A percentile compares a stretch with the other conserved stretches of the same genome.
phyloP scores from a whole-genome alignment of 2,888 invertebrate genomes.

The Junonia oenone region DNA sequence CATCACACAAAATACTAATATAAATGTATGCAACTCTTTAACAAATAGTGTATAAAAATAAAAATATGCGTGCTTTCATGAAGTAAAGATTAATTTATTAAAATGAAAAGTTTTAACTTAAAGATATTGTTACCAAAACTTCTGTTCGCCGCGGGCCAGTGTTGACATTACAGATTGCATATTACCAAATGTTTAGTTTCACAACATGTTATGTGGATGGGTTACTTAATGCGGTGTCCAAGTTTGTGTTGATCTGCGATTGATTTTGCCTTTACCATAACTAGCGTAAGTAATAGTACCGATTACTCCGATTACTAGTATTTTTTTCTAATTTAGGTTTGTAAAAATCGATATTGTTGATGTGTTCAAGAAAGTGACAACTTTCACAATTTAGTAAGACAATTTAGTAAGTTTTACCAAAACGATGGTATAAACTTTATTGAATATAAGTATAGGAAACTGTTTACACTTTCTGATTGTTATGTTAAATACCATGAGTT shows the following conservation, averaged over 20 bases:
- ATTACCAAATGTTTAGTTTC: slow-evolving; percentile 26
- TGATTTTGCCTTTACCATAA: slow-evolving; percentile 1
- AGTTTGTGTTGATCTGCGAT: slow-evolving; percentile 5
- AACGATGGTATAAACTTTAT: too few relatives aligned
- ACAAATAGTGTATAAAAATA: too few relatives aligned
- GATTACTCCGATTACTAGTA: background rate
- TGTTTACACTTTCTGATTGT: too few relatives aligned
- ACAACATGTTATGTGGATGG: slow-evolving; percentile 22
- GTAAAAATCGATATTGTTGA: too few relatives aligned
- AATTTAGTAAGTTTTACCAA: too few relatives aligned
- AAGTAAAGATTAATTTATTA: too few relatives aligned
- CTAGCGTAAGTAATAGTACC: background rate
- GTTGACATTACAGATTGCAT: slow-evolving; percentile 22
- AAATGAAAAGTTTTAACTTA: background rate
- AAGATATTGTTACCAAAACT: background rate
- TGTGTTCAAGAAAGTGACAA: too few relatives aligned
- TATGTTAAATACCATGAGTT: too few relatives aligned
- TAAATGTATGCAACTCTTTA: background rate
- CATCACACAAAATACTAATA: background rate
- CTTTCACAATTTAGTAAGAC: too few relatives aligned
- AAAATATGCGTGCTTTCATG: too few relatives aligned
- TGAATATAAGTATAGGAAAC: too few relatives aligned
- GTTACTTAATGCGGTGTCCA: slow-evolving; percentile 17
- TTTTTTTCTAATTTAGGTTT: too few relatives aligned
- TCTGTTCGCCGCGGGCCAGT: slow-evolving; percentile 9